Percentiles rank a stretch among this genome's conserved stretches.
Evolutionary conservation across 2,113 vertebrate species (phyloP).

Genomic region (Thunnus maccoyii): DNA sequence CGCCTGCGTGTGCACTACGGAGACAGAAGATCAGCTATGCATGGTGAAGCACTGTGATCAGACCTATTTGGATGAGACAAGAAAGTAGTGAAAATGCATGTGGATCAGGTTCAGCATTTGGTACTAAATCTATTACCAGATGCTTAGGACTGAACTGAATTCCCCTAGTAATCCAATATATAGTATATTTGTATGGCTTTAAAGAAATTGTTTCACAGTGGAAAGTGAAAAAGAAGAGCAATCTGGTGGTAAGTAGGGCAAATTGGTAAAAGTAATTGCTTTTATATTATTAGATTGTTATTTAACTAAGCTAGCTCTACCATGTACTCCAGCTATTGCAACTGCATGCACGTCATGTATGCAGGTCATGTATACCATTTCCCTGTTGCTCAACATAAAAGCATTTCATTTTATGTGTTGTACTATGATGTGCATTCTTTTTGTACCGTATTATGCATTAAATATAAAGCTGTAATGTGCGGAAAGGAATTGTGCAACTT

Average conservation of each 20-base stretch:
- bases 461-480: not conserved
- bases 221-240: not conserved
- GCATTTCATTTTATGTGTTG: not conserved
- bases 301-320: not conserved
- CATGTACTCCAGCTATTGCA: conserved; percentile 20
- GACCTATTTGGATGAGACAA: conserved; percentile 56
- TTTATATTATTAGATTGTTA: conserved; percentile 20
- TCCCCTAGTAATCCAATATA: conserved; percentile 32
- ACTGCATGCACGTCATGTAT: not conserved
- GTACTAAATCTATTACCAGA: conserved; percentile 30
- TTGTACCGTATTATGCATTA: not conserved
- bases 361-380: not conserved
- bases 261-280: not conserved
- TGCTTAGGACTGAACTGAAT: conserved; percentile 33
- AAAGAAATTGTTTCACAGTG: not conserved
- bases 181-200: conserved; percentile 16
- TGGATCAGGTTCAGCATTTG: conserved; percentile 51
- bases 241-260: conserved; percentile 8
- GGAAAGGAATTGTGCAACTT: too few species aligned
- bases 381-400: not conserved
- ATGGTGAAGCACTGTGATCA: conserved; percentile 52
- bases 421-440: not conserved
- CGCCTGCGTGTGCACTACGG: conserved; percentile 45
- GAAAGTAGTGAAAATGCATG: conserved; percentile 38
- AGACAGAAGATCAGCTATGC: conserved; percentile 60